A percentile compares a stretch with the other conserved stretches of the same genome.
Evolutionary conservation across 2,797 vertebrate species (phyloP).

Genomic region (Crenuchus spilurus): DNA sequence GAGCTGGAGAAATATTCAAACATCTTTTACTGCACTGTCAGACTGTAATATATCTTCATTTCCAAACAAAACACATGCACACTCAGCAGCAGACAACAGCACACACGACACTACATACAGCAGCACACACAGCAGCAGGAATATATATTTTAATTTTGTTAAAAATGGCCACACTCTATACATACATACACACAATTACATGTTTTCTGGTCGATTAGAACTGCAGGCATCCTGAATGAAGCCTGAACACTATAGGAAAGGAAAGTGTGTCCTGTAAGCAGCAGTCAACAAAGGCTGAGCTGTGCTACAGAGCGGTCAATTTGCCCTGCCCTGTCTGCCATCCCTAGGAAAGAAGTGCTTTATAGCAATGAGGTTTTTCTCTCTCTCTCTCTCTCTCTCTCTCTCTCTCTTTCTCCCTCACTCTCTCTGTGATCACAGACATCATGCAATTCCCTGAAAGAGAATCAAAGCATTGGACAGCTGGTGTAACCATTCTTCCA

Average conservation of each 20-base stretch:
- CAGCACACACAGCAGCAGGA: too few species aligned
- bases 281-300: background rate
- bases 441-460: conserved; percentile 27
- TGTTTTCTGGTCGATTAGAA: background rate
- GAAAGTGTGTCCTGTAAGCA: background rate
- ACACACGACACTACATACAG: too few species aligned
- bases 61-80: too few species aligned
- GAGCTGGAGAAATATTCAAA: background rate
- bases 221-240: background rate
- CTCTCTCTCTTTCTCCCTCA: background rate
- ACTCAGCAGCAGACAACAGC: too few species aligned
- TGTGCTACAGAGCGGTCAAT: background rate
- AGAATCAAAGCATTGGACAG: conserved; percentile 38
- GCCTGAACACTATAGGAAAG: background rate
- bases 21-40: too few species aligned
- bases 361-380: too few species aligned
- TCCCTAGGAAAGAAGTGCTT: too few species aligned
- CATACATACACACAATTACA: background rate
- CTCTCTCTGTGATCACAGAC: conserved; percentile 8
- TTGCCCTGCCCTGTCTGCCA: background rate
- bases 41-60: too few species aligned
- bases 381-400: background rate
- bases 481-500: conserved; percentile 30
- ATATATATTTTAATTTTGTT: too few species aligned
- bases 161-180: too few species aligned